Evolutionary conservation across 2,797 vertebrate species (phyloP).

Genomic region (Sylvia borin): DNA sequence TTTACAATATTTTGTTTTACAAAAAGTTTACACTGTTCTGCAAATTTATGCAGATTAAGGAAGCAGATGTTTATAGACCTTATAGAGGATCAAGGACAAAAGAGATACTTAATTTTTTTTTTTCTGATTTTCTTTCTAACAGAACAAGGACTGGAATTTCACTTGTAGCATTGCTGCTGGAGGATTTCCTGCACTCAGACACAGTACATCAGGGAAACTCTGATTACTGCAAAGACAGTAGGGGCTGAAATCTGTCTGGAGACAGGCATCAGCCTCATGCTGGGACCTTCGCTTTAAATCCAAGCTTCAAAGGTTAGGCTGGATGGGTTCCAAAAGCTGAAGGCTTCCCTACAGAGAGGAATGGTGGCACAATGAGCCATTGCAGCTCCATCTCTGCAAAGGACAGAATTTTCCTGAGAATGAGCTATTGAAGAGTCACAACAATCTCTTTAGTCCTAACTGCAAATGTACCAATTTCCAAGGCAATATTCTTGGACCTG

Average conservation of each 20-base stretch:
- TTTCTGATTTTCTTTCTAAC: not conserved
- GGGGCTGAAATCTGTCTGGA: not conserved
- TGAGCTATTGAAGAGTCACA: not conserved
- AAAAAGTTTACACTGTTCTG: not conserved
- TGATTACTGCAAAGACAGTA: not conserved
- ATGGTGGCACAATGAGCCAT: not conserved
- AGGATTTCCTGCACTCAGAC: not conserved
- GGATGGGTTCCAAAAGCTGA: not conserved
- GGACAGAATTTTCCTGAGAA: not conserved
- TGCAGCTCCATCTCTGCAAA: not conserved
- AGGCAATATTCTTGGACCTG: constrained; percentile 31
- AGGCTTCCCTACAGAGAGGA: not conserved
- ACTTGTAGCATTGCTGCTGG: not conserved
- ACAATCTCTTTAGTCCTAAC: constrained; percentile 26
- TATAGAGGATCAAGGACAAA: not conserved
- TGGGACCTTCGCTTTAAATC: not conserved
- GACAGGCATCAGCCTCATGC: not conserved
- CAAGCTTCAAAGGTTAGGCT: not conserved
- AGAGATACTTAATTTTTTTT: not conserved
- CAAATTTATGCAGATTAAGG: not conserved
- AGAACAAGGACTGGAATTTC: not conserved
- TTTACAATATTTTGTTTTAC: not conserved
- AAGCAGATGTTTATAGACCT: not conserved
- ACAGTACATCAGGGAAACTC: not conserved
- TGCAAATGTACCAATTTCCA: constrained; percentile 41